Conservation (phyloP, 2,113 vertebrate genomes). For the Apteryx mantelli region DNA sequence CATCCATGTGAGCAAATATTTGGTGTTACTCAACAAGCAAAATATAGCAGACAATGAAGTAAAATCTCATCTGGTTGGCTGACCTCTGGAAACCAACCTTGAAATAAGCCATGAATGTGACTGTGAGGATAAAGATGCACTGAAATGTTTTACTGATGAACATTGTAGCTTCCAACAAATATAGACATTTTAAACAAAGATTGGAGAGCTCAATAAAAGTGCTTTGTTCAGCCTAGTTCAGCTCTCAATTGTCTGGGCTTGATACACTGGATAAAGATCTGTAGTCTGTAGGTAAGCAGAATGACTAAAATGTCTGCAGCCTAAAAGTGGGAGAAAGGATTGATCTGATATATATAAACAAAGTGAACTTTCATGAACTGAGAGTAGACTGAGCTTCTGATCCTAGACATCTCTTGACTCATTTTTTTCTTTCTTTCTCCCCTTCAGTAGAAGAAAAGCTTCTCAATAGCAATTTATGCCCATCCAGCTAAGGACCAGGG, state of each 20-base stretch:
- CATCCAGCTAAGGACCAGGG: neutral
- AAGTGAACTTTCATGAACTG: neutral
- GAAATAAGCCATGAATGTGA: neutral
- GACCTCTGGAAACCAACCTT: neutral
- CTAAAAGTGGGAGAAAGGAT: neutral
- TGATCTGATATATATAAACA: neutral
- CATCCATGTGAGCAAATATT: neutral
- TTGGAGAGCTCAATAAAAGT: neutral
- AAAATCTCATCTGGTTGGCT: neutral
- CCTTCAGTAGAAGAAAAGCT: neutral
- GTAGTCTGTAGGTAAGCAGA: neutral
- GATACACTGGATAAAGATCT: neutral
- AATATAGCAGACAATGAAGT: neutral
- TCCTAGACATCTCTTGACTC: neutral
- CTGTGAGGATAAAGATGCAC: neutral
- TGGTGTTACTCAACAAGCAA: neutral
- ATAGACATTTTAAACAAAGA: neutral
- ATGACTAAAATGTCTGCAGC: neutral
- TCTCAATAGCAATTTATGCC: neutral
- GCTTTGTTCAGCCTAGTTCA: neutral
- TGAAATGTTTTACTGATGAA: neutral
- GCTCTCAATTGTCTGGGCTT: neutral
- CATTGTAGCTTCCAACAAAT: neutral
- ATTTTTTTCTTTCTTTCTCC: neutral
- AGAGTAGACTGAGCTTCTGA: neutral